Conservation (phyloP, 2,888 invertebrate genomes). For the Hemicrepidius hirtus region DNA sequence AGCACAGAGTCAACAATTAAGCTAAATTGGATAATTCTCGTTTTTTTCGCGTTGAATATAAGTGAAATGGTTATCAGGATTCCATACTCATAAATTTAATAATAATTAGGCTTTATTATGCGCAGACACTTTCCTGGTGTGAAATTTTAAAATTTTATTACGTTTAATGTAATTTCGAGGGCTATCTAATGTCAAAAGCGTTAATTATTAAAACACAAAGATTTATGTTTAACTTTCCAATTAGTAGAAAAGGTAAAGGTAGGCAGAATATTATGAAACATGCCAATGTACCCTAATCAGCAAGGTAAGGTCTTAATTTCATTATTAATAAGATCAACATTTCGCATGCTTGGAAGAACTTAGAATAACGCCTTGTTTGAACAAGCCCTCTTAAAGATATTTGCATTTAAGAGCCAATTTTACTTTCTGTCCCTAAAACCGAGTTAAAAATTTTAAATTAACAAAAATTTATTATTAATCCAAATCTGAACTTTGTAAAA, state of each 20-base stretch:
- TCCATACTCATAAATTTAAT: constrained; percentile 45
- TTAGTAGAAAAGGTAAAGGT: constrained; percentile 38
- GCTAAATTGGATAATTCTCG: constrained; percentile 55
- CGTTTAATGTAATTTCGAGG: constrained; percentile 32
- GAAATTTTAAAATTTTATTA: constrained; percentile 38
- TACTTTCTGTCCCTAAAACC: constrained; percentile 33
- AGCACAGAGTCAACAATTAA: constrained; percentile 63
- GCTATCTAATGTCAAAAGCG: constrained; percentile 38
- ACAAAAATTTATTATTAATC: constrained; percentile 31
- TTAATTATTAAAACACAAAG: constrained; percentile 44
- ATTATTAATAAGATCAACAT: constrained; percentile 50
- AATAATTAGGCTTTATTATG: constrained; percentile 48
- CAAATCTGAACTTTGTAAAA: constrained; percentile 16
- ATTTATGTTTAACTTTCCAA: constrained; percentile 41
- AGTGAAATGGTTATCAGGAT: constrained; percentile 49
- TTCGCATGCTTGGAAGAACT: constrained; percentile 47
- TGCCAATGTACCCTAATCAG: constrained; percentile 44
- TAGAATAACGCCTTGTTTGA: constrained; percentile 40
- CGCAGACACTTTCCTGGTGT: constrained; percentile 33
- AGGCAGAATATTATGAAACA: constrained; percentile 42
- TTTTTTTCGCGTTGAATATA: constrained; percentile 48
- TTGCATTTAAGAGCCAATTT: constrained; percentile 45
- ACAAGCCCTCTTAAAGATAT: constrained; percentile 41
- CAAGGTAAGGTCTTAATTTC: constrained; percentile 45
- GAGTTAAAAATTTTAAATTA: constrained; percentile 41